A percentile compares a stretch with the other conserved stretches of the same genome.
phyloP scores from a whole-genome alignment of 2,888 invertebrate species.

The Lumbricus terrestris region DNA sequence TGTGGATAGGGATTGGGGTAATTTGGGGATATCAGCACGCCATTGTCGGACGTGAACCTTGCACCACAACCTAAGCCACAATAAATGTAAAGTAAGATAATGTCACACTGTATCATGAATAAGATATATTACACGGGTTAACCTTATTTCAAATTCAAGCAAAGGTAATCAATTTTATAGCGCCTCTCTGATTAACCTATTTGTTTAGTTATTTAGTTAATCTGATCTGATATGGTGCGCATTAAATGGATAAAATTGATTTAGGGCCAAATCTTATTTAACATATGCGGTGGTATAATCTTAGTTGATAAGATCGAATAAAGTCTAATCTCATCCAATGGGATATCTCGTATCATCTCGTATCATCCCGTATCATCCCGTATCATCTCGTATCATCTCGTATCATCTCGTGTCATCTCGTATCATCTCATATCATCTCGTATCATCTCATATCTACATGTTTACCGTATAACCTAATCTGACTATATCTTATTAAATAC shows the following conservation, averaged over 20 bases:
- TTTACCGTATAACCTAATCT: neutral
- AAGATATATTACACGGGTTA: too few species aligned
- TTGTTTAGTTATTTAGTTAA: neutral
- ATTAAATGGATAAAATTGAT: neutral
- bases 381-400: neutral
- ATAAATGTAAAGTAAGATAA: neutral
- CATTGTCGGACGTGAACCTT: conserved; percentile 42
- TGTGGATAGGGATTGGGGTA: conserved; percentile 51
- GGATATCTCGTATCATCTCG: neutral
- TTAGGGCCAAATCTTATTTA: too few species aligned
- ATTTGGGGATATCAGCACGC: conserved; percentile 50
- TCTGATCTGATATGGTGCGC: neutral
- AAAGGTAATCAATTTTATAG: neutral
- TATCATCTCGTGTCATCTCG: neutral
- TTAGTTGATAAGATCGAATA: neutral
- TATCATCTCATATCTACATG: too few species aligned
- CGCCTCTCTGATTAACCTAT: neutral
- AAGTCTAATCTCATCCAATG: neutral
- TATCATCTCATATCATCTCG: neutral
- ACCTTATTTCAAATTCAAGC: neutral
- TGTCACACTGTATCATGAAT: neutral
- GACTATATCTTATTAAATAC: neutral
- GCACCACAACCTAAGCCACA: conserved; percentile 36
- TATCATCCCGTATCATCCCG: neutral
- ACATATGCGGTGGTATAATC: neutral